Base-by-base conservation (phyloP, 2,888 invertebrate species). In the Gastracanthus pulcherrimus region DNA sequence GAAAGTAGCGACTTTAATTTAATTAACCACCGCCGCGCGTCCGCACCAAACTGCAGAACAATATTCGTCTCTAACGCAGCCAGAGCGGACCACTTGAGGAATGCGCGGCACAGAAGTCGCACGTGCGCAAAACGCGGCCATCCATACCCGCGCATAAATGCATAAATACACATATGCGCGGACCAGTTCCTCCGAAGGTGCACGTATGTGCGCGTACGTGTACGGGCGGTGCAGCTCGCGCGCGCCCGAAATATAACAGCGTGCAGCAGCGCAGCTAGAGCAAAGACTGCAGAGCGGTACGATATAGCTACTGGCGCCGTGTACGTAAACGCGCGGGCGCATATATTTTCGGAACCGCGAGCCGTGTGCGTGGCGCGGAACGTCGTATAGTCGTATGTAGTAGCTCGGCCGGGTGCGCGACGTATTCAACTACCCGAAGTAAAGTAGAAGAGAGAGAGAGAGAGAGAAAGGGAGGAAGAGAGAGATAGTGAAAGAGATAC, bases 131-230 rank as follows among this genome's bases (percentile, higher is more conserved):
- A 29, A 38, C 4, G 34, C 31, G 29, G 34, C 72, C 9, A 13
- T 55, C 23, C 48, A 19, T 55, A 55, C 5, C 23, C 31, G 34
- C 36, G 48, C 36, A 75, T 64, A 75, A 75, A 64, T 75, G 36
- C 62, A 75, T 75, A 75, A 75, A 74, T 74, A 74, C 45, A 75
- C 45, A 31, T 48, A 7, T 26, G 36, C 5, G 38, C 36, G 38
- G 67, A 71, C 45, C 77, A 72, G 31, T 16, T 9, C 13, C n/a
- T n/a, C n/a, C n/a, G 45, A 11, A 36, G 13, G 0, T 3, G n/a
- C 23, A 11, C 0, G 26, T 71, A 51, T 19, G 16, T 51, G 19
- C 19, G 16, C 16, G 19, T 9, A n/a, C 23, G 41, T 41, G 5
- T 41, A 41, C 41, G 5, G 9, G 9, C 3, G 23, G 51, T 3